Base-by-base conservation (phyloP, 2,888 invertebrate genomes). In the Drosophila ustulata region DNA sequence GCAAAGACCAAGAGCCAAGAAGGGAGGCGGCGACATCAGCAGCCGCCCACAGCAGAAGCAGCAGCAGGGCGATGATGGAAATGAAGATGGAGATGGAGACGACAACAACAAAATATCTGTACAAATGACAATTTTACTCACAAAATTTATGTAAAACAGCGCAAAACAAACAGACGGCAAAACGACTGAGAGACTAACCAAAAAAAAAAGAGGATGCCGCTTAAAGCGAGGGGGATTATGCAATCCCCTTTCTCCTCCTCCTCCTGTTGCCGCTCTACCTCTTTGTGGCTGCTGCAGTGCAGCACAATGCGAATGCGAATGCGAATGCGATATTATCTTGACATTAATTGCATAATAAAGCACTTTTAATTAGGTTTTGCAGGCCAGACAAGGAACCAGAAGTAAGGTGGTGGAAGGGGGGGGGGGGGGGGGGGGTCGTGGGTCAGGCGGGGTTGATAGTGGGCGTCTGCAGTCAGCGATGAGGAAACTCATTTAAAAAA, bases 291-390 rank as follows among this genome's bases (percentile, higher is more conserved):
- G 57, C 46, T 66, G 66, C 43, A 59, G 45, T 62, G 55, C 55
- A 57, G 57, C 49, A 62, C 67, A 59, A 57, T 57, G 46, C 71
- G 77, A 59, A 57, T 57, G 46, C 71, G 77, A 59, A 57, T 57
- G 46, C 71, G 77, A 75, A 72, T 77, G 78, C 69, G 85, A 85
- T 85, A 85, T 88, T 85, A 83, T 83, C 85, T 78, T 50, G 75
- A 78, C 74, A 80, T 85, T 88, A 85, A 85, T 88, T 85, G 85
- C 88, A 85, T 85, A 85, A 85, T 85, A 88, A 85, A 88, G 85
- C 83, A 78, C 83, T 86, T 85, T 85, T 85, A 85, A 85, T 85
- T 86, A 88, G 86, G 83, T 85, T 83, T 83, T 65, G 69, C 66
- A 70, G 56, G 23, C 59, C 1, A 18, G 18, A 57, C 51, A 32